Evolutionary conservation across 2,888 invertebrate species (phyloP), one percentile per base, ranked within the genome.

Genomic region (Aphrophora alni): DNA sequence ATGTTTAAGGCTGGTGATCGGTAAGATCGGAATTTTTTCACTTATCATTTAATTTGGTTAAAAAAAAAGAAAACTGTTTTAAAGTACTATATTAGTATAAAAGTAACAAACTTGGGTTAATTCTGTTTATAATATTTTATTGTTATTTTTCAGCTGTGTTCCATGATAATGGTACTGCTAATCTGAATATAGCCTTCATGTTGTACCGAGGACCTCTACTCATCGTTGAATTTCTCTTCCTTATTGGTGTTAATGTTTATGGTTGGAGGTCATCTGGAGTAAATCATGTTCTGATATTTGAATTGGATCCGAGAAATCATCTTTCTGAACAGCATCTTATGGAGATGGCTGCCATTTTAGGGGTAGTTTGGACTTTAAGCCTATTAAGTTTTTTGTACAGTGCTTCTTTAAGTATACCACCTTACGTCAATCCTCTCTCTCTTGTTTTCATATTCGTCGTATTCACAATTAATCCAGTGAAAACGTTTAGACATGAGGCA

Each of bases 221-320:
- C 0, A 89, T 96, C 74, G 93, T 94, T 76, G 91, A 94, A 84
- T 94, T 94, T 86, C 89, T 95, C 70, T 95, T 95, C 87, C 89
- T 95, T 28, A 93, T 95, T 88, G 95, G 95, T 73, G 91, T 95
- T 73, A 95, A 95, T 88, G 93, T 95, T 0, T 95, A 95, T 86
- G 95, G 95, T 28, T 95, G 95, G 95, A 88, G 95, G 81, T 93
- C 94, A 12, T 94, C 94, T 0, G 95, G 95, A 17, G 95, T 95
- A 1, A 95, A 95, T 87, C 95, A 95, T 87, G 95, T 95, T 21
- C 90, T 95, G 1, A 95, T 95, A 82, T 95, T 95, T 86, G 95
- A 95, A 87, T 88, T 96, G 82, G 95, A 95, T 88, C 95, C 95
- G 0, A 89, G 95, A 73, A 93, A 94, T 87, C 94, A 95, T 88